Percentiles rank a stretch among this genome's conserved stretches.
Conservation (phyloP, 2,797 vertebrate species). For the Squalus acanthias region DNA sequence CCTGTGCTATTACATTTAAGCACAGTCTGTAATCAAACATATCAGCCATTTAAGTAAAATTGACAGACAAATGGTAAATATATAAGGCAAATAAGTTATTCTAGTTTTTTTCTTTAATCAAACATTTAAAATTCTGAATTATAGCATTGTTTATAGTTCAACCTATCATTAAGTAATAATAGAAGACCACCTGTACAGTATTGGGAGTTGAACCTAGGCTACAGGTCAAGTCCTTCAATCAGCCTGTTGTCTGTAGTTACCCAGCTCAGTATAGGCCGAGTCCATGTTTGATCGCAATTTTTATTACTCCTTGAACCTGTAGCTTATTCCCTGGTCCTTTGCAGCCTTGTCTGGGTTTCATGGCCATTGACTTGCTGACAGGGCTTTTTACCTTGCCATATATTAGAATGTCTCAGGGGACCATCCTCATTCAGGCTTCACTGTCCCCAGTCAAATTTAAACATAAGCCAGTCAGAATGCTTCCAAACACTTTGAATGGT, state of each 20-base stretch:
- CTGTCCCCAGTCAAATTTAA: neutral
- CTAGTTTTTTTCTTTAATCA: neutral
- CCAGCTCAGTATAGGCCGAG: neutral
- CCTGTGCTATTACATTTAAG: neutral
- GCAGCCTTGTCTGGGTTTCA: neutral
- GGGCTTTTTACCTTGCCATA: neutral
- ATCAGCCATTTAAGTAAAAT: neutral
- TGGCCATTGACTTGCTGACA: neutral
- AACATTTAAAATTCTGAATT: neutral
- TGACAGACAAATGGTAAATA: neutral
- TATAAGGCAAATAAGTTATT: neutral
- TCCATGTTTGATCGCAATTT: neutral
- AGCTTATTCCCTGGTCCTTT: neutral
- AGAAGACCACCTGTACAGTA: neutral
- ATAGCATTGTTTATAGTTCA: too few species aligned
- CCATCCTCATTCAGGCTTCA: neutral
- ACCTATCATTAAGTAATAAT: neutral
- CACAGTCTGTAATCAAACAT: neutral
- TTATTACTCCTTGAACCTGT: neutral
- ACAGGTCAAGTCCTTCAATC: neutral
- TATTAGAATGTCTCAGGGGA: neutral
- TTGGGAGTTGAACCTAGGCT: neutral
- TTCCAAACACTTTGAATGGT: neutral
- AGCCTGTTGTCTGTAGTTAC: neutral
- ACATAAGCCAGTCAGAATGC: neutral